A percentile compares a stretch with the other conserved stretches of the same genome.
These are phyloP conservation scores for Thryonomys swinderianus DNA, from an alignment of 2,113 vertebrate species.

Conservation along the genomic window DNA sequence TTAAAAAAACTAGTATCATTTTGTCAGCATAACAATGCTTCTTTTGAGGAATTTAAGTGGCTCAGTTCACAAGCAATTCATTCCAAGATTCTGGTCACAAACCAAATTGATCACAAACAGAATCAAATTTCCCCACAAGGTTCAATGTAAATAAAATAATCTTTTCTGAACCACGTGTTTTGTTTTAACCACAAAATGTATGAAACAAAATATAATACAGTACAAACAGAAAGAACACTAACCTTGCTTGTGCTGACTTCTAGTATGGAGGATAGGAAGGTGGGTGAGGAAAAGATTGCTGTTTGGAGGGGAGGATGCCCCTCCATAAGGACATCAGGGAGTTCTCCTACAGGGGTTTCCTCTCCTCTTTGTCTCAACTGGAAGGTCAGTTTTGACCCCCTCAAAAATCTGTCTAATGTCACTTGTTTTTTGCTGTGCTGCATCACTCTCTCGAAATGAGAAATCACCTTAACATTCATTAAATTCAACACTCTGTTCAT, in stretches of 20 bases:
- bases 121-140: background rate
- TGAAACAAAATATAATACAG: background rate
- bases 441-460: background rate
- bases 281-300: background rate
- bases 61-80: background rate
- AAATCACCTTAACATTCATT: background rate
- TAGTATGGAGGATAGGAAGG: background rate
- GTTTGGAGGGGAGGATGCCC: background rate
- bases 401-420: background rate
- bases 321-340: background rate
- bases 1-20: constrained; percentile 6
- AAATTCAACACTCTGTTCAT: background rate
- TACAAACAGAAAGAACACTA: background rate
- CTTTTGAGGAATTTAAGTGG: constrained; percentile 34
- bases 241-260: background rate
- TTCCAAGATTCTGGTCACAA: background rate
- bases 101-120: background rate
- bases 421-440: background rate
- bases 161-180: background rate
- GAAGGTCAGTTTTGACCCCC: background rate
- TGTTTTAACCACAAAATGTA: background rate
- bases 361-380: background rate
- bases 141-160: background rate
- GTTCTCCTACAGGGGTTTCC: background rate
- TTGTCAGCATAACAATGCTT: background rate